A percentile compares a stretch with the other conserved stretches of the same genome.
phyloP scores from a whole-genome alignment of 1,140 invertebrate genomes.

The Trypoxylus dichotomus region DNA sequence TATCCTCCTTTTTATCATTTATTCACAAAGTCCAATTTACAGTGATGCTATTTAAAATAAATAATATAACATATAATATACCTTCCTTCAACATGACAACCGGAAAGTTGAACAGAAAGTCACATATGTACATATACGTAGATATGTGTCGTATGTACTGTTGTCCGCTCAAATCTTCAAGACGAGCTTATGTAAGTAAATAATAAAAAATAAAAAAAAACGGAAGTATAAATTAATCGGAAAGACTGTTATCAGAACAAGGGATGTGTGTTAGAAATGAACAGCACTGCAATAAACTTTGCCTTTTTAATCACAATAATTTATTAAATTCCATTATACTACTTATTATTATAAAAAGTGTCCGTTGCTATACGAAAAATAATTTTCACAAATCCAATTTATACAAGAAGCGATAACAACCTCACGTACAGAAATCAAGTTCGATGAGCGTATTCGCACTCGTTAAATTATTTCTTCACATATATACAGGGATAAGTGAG shows the following conservation, averaged over 20 bases:
- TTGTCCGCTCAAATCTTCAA: neutral
- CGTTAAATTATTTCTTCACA: slow-evolving; percentile 1
- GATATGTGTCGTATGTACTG: neutral
- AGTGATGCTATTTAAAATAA: slow-evolving; percentile 23
- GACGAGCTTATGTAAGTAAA: neutral
- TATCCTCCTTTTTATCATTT: neutral
- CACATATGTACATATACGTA: neutral
- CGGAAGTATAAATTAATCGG: neutral
- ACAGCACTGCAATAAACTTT: slow-evolving; percentile 23
- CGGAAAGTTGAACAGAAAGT: neutral
- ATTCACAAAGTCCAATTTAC: slow-evolving; percentile 22
- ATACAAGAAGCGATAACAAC: slow-evolving; percentile 23
- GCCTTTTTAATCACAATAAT: slow-evolving; percentile 28
- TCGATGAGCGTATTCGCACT: slow-evolving; percentile 16
- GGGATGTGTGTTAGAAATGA: slow-evolving; percentile 5
- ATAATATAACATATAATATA: slow-evolving; percentile 1
- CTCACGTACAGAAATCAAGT: slow-evolving; percentile 26
- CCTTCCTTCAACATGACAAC: neutral
- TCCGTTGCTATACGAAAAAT: slow-evolving; percentile 26
- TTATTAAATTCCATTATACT: slow-evolving; percentile 29
- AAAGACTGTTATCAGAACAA: neutral
- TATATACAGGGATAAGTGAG: slow-evolving; percentile 11
- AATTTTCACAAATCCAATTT: slow-evolving; percentile 24
- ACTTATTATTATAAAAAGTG: slow-evolving; percentile 29
- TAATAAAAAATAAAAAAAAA: neutral